These are phyloP conservation scores for Eulemur mongoz DNA, from an alignment of 2,797 vertebrate genomes.

Conservation along the genomic window DNA sequence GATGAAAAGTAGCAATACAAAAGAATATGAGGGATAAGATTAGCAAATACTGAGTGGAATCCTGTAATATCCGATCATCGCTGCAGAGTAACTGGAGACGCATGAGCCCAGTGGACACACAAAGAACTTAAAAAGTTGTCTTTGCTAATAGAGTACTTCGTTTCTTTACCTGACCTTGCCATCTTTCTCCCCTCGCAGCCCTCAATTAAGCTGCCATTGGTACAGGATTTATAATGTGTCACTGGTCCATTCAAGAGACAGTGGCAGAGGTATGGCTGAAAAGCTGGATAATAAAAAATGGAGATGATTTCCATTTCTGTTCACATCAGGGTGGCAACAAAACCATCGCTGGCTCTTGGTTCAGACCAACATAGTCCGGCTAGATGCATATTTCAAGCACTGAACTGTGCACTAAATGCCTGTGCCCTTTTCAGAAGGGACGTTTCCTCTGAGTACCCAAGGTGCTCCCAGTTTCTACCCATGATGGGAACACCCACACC, in stretches of 20 bases:
- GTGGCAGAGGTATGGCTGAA: slow-evolving; percentile 53
- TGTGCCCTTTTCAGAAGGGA: neutral
- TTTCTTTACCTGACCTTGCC: slow-evolving; percentile 24
- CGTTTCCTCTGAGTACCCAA: neutral
- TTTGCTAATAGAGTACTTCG: neutral
- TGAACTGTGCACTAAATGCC: neutral
- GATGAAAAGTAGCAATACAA: neutral
- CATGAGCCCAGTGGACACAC: neutral
- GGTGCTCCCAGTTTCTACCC: neutral
- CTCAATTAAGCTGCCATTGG: slow-evolving; percentile 47
- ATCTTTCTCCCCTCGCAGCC: neutral
- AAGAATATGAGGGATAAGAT: neutral
- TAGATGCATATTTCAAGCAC: neutral
- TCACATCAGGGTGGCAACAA: neutral
- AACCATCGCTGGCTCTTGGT: neutral
- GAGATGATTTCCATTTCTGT: slow-evolving; percentile 29
- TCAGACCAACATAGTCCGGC: neutral
- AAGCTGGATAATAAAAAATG: slow-evolving; percentile 1
- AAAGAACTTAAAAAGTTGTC: neutral
- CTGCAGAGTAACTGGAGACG: neutral
- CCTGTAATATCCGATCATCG: neutral
- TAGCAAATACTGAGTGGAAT: neutral
- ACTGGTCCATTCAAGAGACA: slow-evolving; percentile 17
- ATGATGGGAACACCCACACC: neutral
- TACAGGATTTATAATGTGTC: slow-evolving; percentile 62